Evolutionary conservation across 1,140 invertebrate species (phyloP).

Genomic region (Stenopsyche tienmushanensis): DNA sequence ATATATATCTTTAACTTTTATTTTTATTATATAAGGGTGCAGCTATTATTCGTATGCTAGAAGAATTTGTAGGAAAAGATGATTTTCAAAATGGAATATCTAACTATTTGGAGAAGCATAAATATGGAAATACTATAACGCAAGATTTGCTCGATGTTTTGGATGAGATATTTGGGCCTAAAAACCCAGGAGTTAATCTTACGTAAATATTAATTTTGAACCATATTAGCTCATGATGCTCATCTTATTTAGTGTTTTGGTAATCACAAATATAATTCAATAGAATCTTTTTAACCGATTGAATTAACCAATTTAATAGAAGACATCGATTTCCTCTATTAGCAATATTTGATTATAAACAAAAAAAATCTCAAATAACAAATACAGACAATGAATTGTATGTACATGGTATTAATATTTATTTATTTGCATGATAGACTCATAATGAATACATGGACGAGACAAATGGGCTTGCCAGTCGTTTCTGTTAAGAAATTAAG

Average conservation of each 20-base stretch:
- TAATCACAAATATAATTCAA: no score
- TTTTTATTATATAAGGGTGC: conserved; percentile 65
- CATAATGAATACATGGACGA: conserved; percentile 91
- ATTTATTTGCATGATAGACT: conserved; percentile 58
- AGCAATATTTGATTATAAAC: no score
- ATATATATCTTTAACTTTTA: conserved; percentile 15
- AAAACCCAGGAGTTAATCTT: conserved; percentile 46
- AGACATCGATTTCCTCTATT: no score
- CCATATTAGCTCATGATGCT: no score
- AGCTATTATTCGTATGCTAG: conserved; percentile 86
- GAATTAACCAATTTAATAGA: no score
- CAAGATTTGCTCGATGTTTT: conserved; percentile 72
- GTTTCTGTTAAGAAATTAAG: conserved; percentile 59
- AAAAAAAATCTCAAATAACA: background rate
- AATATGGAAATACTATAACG: conserved; percentile 77
- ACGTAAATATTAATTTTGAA: no score
- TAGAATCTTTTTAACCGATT: no score
- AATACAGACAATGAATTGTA: conserved; percentile 25
- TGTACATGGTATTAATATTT: no score
- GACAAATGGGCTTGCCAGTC: conserved; percentile 89
- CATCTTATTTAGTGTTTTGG: no score
- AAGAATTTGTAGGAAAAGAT: conserved; percentile 75
- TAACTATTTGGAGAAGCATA: conserved; percentile 70
- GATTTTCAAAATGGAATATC: conserved; percentile 73
- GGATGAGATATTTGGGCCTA: conserved; percentile 53